Conservation (phyloP, 37 sponge, comb jelly and placozoan genomes). For the Halisarca cf. caerulea region DNA sequence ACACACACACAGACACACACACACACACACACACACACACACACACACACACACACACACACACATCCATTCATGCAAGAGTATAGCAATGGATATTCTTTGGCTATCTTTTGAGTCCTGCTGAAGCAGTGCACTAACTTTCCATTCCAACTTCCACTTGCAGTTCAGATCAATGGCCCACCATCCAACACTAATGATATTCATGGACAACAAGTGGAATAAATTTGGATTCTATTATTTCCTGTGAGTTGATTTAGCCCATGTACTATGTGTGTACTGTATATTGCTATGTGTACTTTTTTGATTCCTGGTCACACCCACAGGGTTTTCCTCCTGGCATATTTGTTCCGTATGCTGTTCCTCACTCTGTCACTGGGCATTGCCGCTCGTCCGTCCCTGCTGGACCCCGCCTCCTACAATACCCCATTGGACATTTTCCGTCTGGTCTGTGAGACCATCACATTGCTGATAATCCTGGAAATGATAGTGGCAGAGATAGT, state of each 20-base stretch:
- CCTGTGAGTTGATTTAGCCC: not conserved
- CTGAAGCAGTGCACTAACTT: too few species aligned
- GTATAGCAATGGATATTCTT: not conserved
- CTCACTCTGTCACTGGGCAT: not conserved
- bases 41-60: too few species aligned
- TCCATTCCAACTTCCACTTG: too few species aligned
- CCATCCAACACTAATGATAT: not conserved
- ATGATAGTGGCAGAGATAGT: not conserved
- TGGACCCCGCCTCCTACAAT: not conserved
- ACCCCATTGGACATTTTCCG: not conserved
- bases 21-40: too few species aligned
- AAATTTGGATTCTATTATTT: not conserved
- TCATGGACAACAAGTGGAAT: slow-evolving; percentile 1
- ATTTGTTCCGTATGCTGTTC: not conserved
- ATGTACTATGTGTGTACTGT: too few species aligned
- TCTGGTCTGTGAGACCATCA: not conserved
- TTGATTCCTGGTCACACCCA: too few species aligned
- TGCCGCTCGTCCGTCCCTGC: not conserved
- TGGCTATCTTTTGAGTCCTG: too few species aligned
- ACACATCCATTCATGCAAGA: too few species aligned
- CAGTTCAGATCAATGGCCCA: not conserved
- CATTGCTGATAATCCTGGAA: not conserved
- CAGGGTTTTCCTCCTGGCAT: not conserved
- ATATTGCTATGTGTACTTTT: too few species aligned
- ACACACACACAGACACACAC: too few species aligned